Percentiles rank a stretch among this genome's conserved stretches.
These are phyloP conservation scores for Epinephelus fuscoguttatus DNA, from an alignment of 2,113 vertebrate species.

Conservation along the genomic window DNA sequence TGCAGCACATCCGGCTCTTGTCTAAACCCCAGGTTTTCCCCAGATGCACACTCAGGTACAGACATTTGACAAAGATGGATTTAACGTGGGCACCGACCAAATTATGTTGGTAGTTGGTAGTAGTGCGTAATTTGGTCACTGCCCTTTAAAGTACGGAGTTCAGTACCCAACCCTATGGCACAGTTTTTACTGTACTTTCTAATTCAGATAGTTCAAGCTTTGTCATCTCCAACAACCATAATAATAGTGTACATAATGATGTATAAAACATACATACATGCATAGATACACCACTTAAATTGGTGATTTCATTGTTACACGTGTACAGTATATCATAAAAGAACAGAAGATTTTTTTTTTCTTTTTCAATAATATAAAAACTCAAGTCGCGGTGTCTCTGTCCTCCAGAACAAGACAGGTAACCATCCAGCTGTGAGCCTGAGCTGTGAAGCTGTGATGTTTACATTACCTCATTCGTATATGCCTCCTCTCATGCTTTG, in stretches of 20 bases:
- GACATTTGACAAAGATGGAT: no score
- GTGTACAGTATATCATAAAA: not conserved
- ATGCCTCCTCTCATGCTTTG: constrained; percentile 8
- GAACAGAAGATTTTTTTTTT: not conserved
- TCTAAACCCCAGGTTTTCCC: no score
- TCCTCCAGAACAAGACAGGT: not conserved
- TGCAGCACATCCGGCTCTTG: no score
- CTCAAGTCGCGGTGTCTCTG: not conserved
- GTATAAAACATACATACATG: not conserved
- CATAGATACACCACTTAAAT: not conserved
- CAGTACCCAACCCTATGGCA: no score
- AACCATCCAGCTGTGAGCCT: constrained; percentile 13
- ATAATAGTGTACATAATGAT: not conserved
- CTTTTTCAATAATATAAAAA: not conserved
- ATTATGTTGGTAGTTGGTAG: no score
- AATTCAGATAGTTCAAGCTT: no score
- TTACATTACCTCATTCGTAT: constrained; percentile 29
- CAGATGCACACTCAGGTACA: no score
- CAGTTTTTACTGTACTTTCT: no score
- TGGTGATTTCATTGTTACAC: not conserved
- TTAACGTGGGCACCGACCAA: no score
- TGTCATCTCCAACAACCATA: no score
- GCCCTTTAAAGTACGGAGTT: no score
- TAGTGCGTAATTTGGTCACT: no score
- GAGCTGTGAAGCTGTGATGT: constrained; percentile 35